A percentile compares a stretch with the other conserved stretches of the same genome.
Conservation (phyloP, 23 tunicate genomes). For the Clavelina lepadiformis region DNA sequence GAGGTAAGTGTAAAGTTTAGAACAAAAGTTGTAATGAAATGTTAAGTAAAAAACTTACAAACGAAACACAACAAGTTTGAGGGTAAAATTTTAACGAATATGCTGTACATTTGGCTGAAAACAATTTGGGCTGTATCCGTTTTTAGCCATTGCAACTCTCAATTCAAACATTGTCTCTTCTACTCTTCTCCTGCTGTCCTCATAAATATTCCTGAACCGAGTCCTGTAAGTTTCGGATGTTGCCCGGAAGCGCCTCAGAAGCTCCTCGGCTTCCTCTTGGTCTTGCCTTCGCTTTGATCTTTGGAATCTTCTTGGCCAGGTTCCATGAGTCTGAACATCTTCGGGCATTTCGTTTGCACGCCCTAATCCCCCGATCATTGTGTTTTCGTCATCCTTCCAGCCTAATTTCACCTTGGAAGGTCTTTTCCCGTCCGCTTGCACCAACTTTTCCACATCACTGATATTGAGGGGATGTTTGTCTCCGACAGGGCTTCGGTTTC, state of each 20-base stretch:
- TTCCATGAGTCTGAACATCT: conserved; percentile 4
- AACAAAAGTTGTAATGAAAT: no score
- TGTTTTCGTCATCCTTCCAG: conserved; percentile 7
- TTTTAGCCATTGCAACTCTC: conserved; percentile 43
- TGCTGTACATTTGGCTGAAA: conserved; percentile 9
- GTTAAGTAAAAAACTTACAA: no score
- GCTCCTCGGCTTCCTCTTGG: conserved; percentile 50
- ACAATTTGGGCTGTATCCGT: conserved; percentile 32
- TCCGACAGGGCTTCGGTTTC: no score
- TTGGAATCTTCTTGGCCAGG: conserved; percentile 30
- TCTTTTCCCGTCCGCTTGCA: conserved; percentile 2
- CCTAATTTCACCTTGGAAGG: background rate
- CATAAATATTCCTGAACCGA: conserved; percentile 20
- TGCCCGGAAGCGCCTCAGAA: conserved; percentile 27
- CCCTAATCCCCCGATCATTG: background rate
- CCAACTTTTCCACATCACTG: background rate
- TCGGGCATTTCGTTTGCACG: background rate
- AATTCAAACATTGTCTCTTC: conserved; percentile 39
- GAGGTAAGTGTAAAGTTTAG: no score
- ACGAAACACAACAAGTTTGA: no score
- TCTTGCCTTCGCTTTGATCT: conserved; percentile 3
- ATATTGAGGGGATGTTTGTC: background rate
- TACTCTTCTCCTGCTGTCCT: conserved; percentile 35
- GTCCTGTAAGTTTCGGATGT: conserved; percentile 35
- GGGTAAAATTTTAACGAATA: no score